Base-by-base conservation (phyloP, 2,113 vertebrate genomes). In the Microcebus murinus region DNA sequence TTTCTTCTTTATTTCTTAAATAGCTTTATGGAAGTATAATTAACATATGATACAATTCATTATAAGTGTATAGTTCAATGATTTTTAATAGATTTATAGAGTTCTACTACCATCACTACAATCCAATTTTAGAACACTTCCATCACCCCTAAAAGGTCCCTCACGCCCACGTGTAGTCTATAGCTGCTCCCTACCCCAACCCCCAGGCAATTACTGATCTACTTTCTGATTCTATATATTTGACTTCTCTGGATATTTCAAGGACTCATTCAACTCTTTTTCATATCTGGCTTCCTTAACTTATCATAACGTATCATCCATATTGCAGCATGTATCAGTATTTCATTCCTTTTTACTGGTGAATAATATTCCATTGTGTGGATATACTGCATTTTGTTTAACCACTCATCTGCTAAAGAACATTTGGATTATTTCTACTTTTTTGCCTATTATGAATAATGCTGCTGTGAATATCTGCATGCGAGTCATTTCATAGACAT, bases 61-160 rank as follows among this genome's bases (percentile, higher is more conserved):
- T 74, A 21, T 42, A 79, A 94, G 36, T 82, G 9, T 82, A 39
- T 31, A 95, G 52, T 23, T 70, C 61, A 42, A 73, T 42, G 23
- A 81, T 17, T 63, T 87, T 79, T 59, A 70, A 20, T 48, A 95
- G 74, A 59, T 48, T 52, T 39, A 25, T 63, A 48, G 45, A 91
- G 39, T n/a, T 88, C 1, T 87, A 31, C 21, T 55, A 45, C 15
- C 42, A 86, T 83, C n/a, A 79, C 11, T 68, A 59, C 63, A 65
- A 59, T 55, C 42, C 8, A 73, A 80, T 59, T 83, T 96, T 36
- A 91, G 80, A 97, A 76, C 25, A 55, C 21, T 42, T 94, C 45
- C 14, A 15, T 63, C 59, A 73, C 34, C 25, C 52, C 52, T 3
- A 18, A 76, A 90, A 50, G 1, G 50, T 71, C 61, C n/a, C 25